Evolutionary conservation across 2,888 invertebrate genomes (phyloP), one percentile per base, ranked within the genome.

Genomic region (Drosophila prolongata): DNA sequence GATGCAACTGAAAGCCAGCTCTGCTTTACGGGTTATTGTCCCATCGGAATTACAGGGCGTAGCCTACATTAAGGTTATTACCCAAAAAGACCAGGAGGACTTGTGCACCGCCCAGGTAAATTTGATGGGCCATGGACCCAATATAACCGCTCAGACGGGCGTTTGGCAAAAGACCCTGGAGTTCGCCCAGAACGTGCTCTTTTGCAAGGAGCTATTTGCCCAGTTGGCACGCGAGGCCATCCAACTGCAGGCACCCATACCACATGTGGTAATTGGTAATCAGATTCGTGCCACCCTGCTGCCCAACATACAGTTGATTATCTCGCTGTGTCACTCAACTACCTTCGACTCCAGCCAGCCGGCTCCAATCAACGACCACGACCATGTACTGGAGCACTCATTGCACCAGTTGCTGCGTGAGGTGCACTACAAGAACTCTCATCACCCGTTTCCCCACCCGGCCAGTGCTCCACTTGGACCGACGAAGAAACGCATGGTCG

Each of bases 91-190:
- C 93, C 97, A 97, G 93, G 98, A 98, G 92, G 97, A 97, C 89
- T 94, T 98, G 27, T 97, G 97, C 78, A 97, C 96, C 58, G 96
- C 96, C 0, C 96, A 96, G 37, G 94, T 97, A 4, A 97, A 95
- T 90, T 93, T 97, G 0, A 94, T 96, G 13, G 96, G 96, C 1
- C 94, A 96, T 79, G 96, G 96, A 47, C 95, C 96, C 0, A 94
- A 95, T 58, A 94, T 94, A 68, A 94, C 95, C 1, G 95, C 96
- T 67, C 91, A 94, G 65, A 88, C 83, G 8, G 94, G 94, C 0
- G 94, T 97, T 89, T 99, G 99, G 99, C 98, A 98, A 86, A 97
- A 97, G 90, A 98, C 98, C 85, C 93, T 99, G n/a, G 98, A 99
- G 91, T 97, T 97, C 0, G 98, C 98, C 0, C 99, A 99, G 91